Evolutionary conservation across 2,113 vertebrate genomes (phyloP).

Genomic region (Pogonocichla stellata): DNA sequence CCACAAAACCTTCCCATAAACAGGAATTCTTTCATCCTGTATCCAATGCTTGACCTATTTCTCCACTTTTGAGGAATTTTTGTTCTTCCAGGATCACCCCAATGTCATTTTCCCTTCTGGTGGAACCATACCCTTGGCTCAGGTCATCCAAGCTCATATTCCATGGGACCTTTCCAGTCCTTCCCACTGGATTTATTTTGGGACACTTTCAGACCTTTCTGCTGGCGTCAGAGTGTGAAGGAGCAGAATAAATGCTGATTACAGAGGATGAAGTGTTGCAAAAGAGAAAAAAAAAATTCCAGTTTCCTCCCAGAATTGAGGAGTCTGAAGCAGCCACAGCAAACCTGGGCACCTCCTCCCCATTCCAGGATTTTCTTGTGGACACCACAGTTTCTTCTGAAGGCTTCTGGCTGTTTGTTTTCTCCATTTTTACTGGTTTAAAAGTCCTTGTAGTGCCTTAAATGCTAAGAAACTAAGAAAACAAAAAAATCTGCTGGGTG

Average conservation of each 20-base stretch:
- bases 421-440: not conserved
- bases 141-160: not conserved
- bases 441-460: not conserved
- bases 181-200: constrained; percentile 1
- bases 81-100: not conserved
- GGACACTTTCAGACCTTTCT: constrained; percentile 14
- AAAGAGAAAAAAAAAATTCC: not conserved
- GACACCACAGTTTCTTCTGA: not conserved
- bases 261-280: not conserved
- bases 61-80: not conserved
- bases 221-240: not conserved
- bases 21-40: not conserved
- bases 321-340: not conserved
- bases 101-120: not conserved
- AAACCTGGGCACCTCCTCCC: not conserved
- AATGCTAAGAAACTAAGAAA: not conserved
- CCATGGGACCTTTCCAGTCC: constrained; percentile 16
- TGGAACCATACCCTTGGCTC: not conserved
- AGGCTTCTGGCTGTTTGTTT: not conserved
- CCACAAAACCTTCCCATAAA: not conserved
- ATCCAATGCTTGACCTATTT: not conserved
- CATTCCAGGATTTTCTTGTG: not conserved
- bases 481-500: not conserved
- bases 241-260: constrained; percentile 37
- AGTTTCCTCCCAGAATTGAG: not conserved